Conservation (phyloP, 2,888 invertebrate genomes). For the Hartigia nigra region DNA sequence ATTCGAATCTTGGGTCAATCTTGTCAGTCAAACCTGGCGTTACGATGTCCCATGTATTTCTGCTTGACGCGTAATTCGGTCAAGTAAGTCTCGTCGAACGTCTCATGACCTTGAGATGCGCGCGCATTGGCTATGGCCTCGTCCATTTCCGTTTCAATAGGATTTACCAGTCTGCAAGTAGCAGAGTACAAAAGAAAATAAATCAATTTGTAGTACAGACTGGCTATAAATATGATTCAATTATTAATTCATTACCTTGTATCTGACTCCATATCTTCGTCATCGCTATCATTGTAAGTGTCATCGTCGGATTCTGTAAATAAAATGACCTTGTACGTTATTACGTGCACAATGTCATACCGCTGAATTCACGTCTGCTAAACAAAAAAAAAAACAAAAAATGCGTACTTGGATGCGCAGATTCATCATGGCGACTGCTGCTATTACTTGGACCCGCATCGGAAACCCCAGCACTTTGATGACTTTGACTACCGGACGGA, state of each 20-base stretch:
- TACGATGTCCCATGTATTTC: conserved; percentile 83
- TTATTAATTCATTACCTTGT: conserved; percentile 29
- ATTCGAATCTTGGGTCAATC: neutral
- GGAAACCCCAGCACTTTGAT: conserved; percentile 28
- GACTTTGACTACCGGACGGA: conserved; percentile 51
- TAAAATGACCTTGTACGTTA: conserved; percentile 3
- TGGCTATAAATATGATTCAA: neutral
- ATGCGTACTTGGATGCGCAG: neutral
- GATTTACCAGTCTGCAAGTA: conserved; percentile 56
- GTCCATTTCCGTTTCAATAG: conserved; percentile 59
- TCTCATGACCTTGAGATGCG: conserved; percentile 45
- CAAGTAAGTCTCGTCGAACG: conserved; percentile 46
- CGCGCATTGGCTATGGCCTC: conserved; percentile 55
- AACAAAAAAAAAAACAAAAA: too few species aligned
- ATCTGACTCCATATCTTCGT: conserved; percentile 50
- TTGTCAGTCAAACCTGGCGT: conserved; percentile 72
- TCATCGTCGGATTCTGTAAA: conserved; percentile 56
- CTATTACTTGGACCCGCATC: conserved; percentile 52
- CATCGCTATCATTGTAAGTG: conserved; percentile 62
- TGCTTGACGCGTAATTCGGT: conserved; percentile 71
- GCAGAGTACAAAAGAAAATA: conserved; percentile 35
- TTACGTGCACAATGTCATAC: neutral
- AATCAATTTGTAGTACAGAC: conserved; percentile 6
- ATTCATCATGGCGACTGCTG: neutral
- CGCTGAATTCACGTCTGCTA: neutral